Percentiles rank a stretch among this genome's conserved stretches.
Evolutionary conservation across 2,113 vertebrate genomes (phyloP).

Genomic region (Copsychus sechellarum): DNA sequence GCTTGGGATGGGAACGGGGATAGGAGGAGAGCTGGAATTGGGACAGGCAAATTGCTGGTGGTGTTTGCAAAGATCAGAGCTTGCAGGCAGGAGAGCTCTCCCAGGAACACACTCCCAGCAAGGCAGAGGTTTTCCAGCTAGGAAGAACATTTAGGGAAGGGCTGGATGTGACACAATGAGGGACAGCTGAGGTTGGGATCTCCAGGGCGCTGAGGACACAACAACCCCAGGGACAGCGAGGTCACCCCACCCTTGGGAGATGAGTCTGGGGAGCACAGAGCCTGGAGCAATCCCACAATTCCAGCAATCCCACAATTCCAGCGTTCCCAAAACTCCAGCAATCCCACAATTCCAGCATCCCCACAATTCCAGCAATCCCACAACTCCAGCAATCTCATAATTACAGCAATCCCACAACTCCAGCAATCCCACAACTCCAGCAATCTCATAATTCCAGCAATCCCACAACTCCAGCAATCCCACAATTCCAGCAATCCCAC

Average conservation of each 20-base stretch:
- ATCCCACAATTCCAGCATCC: too few relatives aligned
- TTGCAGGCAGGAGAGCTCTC: not conserved
- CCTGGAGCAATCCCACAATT: not conserved
- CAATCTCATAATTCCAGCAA: too few relatives aligned
- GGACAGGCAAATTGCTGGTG: not conserved
- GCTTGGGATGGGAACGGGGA: not conserved
- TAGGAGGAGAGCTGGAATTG: fast-evolving
- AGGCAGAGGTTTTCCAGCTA: not conserved
- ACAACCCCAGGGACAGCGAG: not conserved
- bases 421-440: too few relatives aligned
- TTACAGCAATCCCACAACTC: too few relatives aligned
- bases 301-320: too few relatives aligned
- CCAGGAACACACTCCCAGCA: fast-evolving
- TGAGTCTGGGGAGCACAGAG: not conserved
- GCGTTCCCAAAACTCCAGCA: too few relatives aligned
- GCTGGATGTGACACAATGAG: not conserved
- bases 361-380: too few relatives aligned
- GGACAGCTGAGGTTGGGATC: not conserved
- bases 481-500: too few relatives aligned
- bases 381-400: too few relatives aligned
- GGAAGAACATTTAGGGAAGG: not conserved
- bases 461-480: too few relatives aligned
- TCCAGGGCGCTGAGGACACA: not conserved
- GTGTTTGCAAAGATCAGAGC: not conserved
- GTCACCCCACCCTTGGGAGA: not conserved